Evolutionary conservation across 2,888 invertebrate genomes (phyloP), one percentile per base, ranked within the genome.

Genomic region (Vesta saturnalis): DNA sequence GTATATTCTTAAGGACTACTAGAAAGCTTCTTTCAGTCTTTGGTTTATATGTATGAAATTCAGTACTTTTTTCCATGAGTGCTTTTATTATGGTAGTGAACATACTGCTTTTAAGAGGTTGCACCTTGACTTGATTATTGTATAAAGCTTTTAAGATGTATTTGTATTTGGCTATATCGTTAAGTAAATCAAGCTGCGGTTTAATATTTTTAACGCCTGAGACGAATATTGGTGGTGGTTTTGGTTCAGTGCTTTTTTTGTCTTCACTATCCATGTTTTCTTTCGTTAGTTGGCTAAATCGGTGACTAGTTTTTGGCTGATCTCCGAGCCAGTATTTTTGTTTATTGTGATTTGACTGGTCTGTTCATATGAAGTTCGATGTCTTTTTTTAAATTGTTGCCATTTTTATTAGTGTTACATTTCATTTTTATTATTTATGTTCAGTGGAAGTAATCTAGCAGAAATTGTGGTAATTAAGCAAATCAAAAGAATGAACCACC

Each of bases 191-290:
- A 18, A 58, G 43, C 58, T 22, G 16, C 18, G 43, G 58, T 39
- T 58, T 58, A 14, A 58, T 58, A 35, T n/a, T 39, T 58, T 58
- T 58, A 58, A 58, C 58, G n/a, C 35, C 58, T 15, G 43, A 58
- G 19, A 58, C 58, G 58, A 58, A 58, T 58, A 58, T 58, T n/a
- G n/a, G n/a, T n/a, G n/a, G n/a, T n/a, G n/a, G n/a, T n/a, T n/a
- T n/a, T n/a, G n/a, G n/a, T n/a, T 58, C 58, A 39, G 58, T n/a
- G 18, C 58, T 30, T 58, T 58, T 58, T 58, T 58, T 58, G 58
- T 39, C 58, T 30, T 39, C 39, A 58, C 16, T 58, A 15, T 58
- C 58, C 58, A 58, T 58, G 39, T 10, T 35, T 58, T 58, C 39
- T 15, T 30, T 23, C 14, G 39, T 30, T 14, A 39, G 35, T 58